These are phyloP conservation scores for Archivesica marissinica DNA, from an alignment of 1,140 invertebrate species.

Conservation along the genomic window DNA sequence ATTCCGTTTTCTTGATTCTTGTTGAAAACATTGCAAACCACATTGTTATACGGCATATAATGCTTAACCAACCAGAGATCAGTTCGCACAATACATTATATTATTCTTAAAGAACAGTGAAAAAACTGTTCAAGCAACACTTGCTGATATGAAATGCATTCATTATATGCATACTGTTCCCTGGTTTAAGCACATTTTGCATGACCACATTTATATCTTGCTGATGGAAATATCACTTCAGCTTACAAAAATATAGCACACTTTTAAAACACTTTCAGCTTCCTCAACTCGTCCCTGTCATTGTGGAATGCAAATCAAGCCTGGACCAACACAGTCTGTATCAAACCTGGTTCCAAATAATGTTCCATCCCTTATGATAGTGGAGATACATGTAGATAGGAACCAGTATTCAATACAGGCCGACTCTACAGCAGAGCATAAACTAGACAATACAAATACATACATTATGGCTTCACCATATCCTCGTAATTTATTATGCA, in stretches of 20 bases:
- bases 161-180: not conserved
- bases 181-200: conserved; percentile 6
- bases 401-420: conserved; percentile 24
- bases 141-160: not conserved
- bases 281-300: not conserved
- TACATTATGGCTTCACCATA: not conserved
- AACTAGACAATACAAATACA: conserved; percentile 22
- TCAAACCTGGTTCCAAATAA: not conserved
- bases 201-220: not conserved
- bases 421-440: conserved; percentile 54
- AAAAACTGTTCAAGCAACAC: too few species aligned
- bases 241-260: conserved; percentile 26
- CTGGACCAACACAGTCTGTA: conserved; percentile 3
- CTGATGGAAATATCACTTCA: conserved; percentile 6
- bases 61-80: not conserved
- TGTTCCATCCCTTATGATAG: not conserved
- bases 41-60: not conserved
- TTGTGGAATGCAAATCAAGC: conserved; percentile 55
- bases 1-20: conserved; percentile 42
- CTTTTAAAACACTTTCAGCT: conserved; percentile 12
- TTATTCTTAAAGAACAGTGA: too few species aligned
- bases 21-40: conserved; percentile 25
- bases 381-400: not conserved
- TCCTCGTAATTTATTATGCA: not conserved
- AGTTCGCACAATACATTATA: not conserved